Base-by-base conservation (phyloP, 2,797 vertebrate genomes). In the Sebastes diploproa region DNA sequence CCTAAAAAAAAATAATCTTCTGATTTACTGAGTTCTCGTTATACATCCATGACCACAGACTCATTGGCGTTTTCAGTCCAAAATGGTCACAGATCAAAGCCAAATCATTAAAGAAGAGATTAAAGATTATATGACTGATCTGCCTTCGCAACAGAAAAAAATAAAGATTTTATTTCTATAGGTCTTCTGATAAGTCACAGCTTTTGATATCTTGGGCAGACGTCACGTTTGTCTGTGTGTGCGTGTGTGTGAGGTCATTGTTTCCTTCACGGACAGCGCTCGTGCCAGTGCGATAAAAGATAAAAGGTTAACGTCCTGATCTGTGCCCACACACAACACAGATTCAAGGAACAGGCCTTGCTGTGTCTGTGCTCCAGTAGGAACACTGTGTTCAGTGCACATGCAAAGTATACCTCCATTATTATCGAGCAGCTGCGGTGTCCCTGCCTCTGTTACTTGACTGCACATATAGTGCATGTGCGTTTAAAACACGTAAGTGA, bases 301-400 rank as follows among this genome's bases (percentile, higher is more conserved):
- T 70, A 25, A 63, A 79, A 81, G 16, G 77, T 52, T 25, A 55
- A 81, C 71, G 3, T 85, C 25, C 78, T 83, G 75, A 83, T 81
- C 75, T 59, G 16, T 42, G 66, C 62, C 61, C 2, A 60, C 54
- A 66, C 42, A 81, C 29, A n/a, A 25, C 5, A 63, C 7, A 56
- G 23, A 69, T 22, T 72, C 56, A 81, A 77, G 52, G 54, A 50
- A 60, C 58, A 72, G 27, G 14, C 60, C 81, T 78, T 55, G 42
- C 29, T 62, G 72, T 65, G 72, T 79, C 56, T 78, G 46, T 71
- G 60, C 65, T 82, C 38, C 32, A 30, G 72, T 9, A 66, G 27
- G 69, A 55, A 85, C 82, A 82, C 29, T 50, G 50, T 55, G 82
- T 89, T 79, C 81, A 63, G 38, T 34, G 52, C 13, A 50, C 38